Percentiles rank a stretch among this genome's conserved stretches.
Conservation (phyloP, 2,888 invertebrate genomes). For the Spatulosminthurus flaviceps region DNA sequence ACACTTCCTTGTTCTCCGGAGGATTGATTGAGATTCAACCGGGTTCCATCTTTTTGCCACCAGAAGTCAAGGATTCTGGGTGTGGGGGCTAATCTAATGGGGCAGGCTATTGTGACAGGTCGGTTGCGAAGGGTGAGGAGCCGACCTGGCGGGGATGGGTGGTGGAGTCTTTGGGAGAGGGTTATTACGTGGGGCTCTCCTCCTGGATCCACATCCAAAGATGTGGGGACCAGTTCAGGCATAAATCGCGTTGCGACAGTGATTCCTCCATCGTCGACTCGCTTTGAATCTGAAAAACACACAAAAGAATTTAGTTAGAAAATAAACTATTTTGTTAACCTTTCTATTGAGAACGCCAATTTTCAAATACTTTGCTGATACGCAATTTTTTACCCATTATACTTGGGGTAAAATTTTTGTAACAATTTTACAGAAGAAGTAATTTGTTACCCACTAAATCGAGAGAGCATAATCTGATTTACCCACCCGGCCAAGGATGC, state of each 20-base stretch:
- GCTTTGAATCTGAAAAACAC: slow-evolving; percentile 47
- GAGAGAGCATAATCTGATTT: too few relatives aligned
- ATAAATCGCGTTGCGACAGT: slow-evolving; percentile 54
- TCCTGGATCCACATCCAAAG: neutral
- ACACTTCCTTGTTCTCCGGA: neutral
- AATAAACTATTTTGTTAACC: neutral
- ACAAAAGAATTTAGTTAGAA: too few relatives aligned
- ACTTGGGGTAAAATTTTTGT: too few relatives aligned
- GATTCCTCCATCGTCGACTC: slow-evolving; percentile 60
- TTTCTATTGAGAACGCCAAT: too few relatives aligned
- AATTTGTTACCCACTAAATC: too few relatives aligned
- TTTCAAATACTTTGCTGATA: too few relatives aligned
- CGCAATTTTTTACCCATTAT: too few relatives aligned
- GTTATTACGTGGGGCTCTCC: neutral
- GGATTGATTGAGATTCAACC: slow-evolving; percentile 49
- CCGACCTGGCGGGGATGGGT: slow-evolving; percentile 42
- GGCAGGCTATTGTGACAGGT: slow-evolving; percentile 57
- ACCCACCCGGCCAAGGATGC: too few relatives aligned
- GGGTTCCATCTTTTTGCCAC: slow-evolving; percentile 61
- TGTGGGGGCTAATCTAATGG: slow-evolving; percentile 50
- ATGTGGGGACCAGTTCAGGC: neutral
- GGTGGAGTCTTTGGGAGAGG: neutral
- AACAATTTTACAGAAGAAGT: too few relatives aligned
- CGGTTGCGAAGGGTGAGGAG: slow-evolving; percentile 56
- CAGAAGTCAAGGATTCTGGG: slow-evolving; percentile 55